Evolutionary conservation across 2,113 vertebrate genomes (phyloP), one percentile per base, ranked within the genome.

Genomic region (Lynx canadensis): DNA sequence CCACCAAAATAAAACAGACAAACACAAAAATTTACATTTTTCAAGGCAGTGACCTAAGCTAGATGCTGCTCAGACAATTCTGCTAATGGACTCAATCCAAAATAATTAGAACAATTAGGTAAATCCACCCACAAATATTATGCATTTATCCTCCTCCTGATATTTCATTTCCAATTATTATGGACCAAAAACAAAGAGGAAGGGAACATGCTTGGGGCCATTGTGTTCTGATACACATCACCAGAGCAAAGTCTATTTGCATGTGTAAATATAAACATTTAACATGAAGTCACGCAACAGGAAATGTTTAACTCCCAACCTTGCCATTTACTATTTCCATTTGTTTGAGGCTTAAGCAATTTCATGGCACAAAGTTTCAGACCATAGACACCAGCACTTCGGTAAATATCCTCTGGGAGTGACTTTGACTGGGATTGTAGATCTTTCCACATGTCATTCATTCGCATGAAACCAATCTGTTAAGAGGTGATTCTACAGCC

Each of bases 341-440:
- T 97, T 94, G 79, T 92, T 90, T 71, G 76, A 91, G 25, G 29
- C 18, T 89, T 89, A 91, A 73, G 85, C 88, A 91, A 91, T 95
- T 97, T 96, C 41, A 63, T 85, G 65, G 86, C 87, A 4, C 87
- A 79, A 81, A 63, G 9, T 85, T 23, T 94, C 83, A 89, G 88
- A 81, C 12, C 25, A 41, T n/a, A 38, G 31, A 92, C 13, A 45
- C 65, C 25, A 88, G 45, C 12, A 19, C 71, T 60, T 16, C 15
- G n/a, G 13, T 50, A 81, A 94, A 81, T 14, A 90, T 5, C 38
- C 41, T 85, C 29, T 60, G n/a, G 38, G 1, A 10, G 12, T 94
- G 78, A 93, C 73, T 36, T 71, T 89, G 85, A 21, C 29, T 79
- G 33, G 71, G 48, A 79, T 12, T 60, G 14, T 82, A 82, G 31